phyloP scores from a whole-genome alignment of 2,888 invertebrate species.

The Myathropa florea region DNA sequence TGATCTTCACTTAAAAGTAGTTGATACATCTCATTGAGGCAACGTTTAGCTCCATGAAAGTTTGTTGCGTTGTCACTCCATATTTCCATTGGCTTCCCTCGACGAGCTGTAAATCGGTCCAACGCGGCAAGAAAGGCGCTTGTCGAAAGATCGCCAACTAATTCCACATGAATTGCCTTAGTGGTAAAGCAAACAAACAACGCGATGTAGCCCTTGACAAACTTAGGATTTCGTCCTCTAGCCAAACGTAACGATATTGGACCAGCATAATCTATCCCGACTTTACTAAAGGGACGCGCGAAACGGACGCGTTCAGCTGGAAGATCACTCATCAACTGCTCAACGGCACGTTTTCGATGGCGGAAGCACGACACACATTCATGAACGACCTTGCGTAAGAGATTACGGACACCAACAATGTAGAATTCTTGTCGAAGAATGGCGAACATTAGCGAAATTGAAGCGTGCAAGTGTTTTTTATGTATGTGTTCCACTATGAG shows the following conservation, averaged over 20 bases:
- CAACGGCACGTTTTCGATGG: no score
- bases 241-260: background rate
- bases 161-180: background rate
- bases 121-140: no score
- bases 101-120: no score
- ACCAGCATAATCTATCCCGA: background rate
- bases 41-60: no score
- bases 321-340: no score
- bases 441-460: background rate
- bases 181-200: slow-evolving; percentile 6
- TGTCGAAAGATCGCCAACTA: slow-evolving; percentile 2
- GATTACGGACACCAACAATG: background rate
- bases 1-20: no score
- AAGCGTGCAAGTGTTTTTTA: background rate
- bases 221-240: slow-evolving; percentile 8
- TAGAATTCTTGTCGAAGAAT: background rate
- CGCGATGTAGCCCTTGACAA: no score
- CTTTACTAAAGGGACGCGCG: background rate
- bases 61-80: no score
- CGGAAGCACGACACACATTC: slow-evolving; percentile 2
- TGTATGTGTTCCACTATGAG: no score
- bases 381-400: background rate
- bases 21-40: no score
- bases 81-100: no score
- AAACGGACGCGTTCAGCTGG: background rate